A percentile compares a stretch with the other conserved stretches of the same genome.
Conservation (phyloP, 2,113 vertebrate species). For the Thalassoma bifasciatum region DNA sequence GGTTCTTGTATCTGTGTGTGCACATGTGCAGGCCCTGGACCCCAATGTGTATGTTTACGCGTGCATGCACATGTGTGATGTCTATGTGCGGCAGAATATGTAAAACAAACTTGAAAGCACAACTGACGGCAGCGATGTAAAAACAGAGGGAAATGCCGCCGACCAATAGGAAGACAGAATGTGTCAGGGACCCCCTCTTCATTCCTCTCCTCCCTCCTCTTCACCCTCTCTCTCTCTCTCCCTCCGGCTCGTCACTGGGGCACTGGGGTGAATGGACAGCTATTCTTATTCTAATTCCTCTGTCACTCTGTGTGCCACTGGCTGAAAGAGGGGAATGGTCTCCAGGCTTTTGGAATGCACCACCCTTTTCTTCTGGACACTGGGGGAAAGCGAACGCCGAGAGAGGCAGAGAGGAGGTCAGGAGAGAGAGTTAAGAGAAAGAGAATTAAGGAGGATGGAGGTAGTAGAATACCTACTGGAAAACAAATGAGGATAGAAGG, state of each 20-base stretch:
- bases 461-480: neutral
- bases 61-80: conserved; percentile 68
- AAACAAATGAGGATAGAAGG: conserved; percentile 5
- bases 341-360: conserved; percentile 85
- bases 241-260: conserved; percentile 72
- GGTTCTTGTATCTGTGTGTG: conserved; percentile 32
- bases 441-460: conserved; percentile 12
- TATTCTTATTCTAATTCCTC: conserved; percentile 87
- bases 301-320: conserved; percentile 80
- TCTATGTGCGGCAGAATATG: conserved; percentile 54
- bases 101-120: conserved; percentile 74
- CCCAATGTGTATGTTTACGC: conserved; percentile 68
- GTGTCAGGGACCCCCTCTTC: conserved; percentile 27
- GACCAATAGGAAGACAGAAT: conserved; percentile 72
- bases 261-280: conserved; percentile 82
- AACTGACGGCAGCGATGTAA: conserved; percentile 76
- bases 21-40: conserved; percentile 43
- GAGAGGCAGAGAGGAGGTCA: conserved; percentile 34
- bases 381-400: conserved; percentile 50
- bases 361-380: conserved; percentile 78
- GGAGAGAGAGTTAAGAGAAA: conserved; percentile 14
- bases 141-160: conserved; percentile 73
- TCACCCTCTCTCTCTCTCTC: conserved; percentile 39
- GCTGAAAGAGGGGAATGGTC: conserved; percentile 83
- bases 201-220: conserved; percentile 48